Evolutionary conservation across 2,797 vertebrate species (phyloP), one percentile per base, ranked within the genome.

Genomic region (Pristis pectinata): DNA sequence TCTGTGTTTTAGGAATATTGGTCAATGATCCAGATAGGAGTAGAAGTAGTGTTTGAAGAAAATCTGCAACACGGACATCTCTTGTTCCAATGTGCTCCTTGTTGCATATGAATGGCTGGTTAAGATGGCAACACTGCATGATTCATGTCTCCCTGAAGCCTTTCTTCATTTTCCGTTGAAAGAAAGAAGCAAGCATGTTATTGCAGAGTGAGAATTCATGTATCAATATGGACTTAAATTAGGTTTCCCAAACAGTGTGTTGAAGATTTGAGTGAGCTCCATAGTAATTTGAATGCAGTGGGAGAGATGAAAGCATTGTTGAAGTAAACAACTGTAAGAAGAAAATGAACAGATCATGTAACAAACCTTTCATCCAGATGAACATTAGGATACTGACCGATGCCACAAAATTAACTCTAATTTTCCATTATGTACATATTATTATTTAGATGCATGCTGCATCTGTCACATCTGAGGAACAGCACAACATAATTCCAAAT

Each of bases 391-490:
- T 27, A 72, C 44, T 53, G 87, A 24, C 87, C 56, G 24, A 87
- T 41, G 22, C 27, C 27, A 27, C n/a, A 94, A 76, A 94, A 94
- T 76, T 17, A 53, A 15, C 44, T 11, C 22, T 5, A 49, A 72
- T 72, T 94, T 91, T 74, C 13, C 41, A 94, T 2, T 7, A 94
- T 30, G 30, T 72, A 34, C 13, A 53, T 72, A 94, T 53, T 13
- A 41, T 70, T 94, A 30, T 93, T 56, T 74, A 34, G 30, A 74
- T 72, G 27, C 44, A 53, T 91, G 19, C 70, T 74, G 44, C 70
- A 94, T 94, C 67, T 76, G 92, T 74, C 70, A 76, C 49, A 53
- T 94, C 37, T 93, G 44, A 76, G 76, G 30, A 93, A 93, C 53
- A 30, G 93, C 24, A 30, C 41, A 53, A 24, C 3, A 53, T 61